Base-by-base conservation (phyloP, 2,113 vertebrate genomes). In the Leptobrachium ailaonicum region DNA sequence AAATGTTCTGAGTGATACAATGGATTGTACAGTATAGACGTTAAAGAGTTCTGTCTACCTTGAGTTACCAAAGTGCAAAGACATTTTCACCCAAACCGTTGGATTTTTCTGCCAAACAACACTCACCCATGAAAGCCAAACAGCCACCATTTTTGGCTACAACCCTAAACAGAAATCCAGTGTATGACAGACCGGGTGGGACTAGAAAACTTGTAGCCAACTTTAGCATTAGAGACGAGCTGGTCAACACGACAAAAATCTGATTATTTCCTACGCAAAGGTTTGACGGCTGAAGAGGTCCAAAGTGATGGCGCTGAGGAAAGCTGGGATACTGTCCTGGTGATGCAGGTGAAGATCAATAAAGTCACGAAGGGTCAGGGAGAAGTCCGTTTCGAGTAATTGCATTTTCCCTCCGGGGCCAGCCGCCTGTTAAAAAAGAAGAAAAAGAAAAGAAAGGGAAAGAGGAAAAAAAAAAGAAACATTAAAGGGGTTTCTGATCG, bases 221-320 rank as follows among this genome's bases (percentile, higher is more conserved):
- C 4, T 50, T 4, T 8, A 4, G 4, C 47, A 50, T 50, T 50
- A 50, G 47, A 5, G 4, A 50, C 8, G 47, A 8, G 47, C 47
- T 50, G 47, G 8, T 5, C 8, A 1, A 50, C 47, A 50, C 47
- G 20, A 32, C 20, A 32, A 14, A 60, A 60, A 60, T 3, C 10
- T 14, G 13, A 12, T 10, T 4, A 10, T 12, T 5, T 53, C 44
- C 90, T 92, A 98, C 72, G 91, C 47, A 0, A 91, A 73, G 64
- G 98, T 99, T 86, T 99, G 97, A 53, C 96, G 94, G 87, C 96
- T 95, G 87, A 98, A 98, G 86, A 99, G 96, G 82, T 99, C 97
- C 0, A 99, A 94, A 14, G 98, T 99, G 87, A 99, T 91, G 0
- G 98, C 92, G 0, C 97, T 96, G 84, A 98, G 96, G 92, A 99